These are phyloP conservation scores for Copidosoma floridanum DNA, from an alignment of 1,140 invertebrate species.

Conservation along the genomic window DNA sequence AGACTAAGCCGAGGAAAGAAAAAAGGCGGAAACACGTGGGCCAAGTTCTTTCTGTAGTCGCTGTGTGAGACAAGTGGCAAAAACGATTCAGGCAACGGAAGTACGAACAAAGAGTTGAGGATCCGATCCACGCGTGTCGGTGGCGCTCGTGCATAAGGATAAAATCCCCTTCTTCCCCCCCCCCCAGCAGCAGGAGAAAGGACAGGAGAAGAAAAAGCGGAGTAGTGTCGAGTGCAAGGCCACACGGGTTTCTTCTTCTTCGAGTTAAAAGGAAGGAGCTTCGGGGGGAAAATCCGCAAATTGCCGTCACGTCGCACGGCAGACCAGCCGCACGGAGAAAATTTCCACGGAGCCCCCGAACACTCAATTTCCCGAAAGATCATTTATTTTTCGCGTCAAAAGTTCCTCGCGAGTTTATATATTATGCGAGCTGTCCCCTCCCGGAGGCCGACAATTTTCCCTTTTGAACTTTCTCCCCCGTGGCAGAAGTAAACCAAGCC, in stretches of 20 bases:
- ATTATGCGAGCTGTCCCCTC: neutral
- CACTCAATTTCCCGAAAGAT: slow-evolving; percentile 19
- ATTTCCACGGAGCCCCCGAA: slow-evolving; percentile 5
- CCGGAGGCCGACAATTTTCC: neutral
- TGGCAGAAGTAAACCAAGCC: too few relatives aligned
- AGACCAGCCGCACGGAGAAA: too few relatives aligned
- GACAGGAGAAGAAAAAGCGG: neutral
- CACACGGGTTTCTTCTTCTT: neutral
- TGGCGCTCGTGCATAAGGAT: slow-evolving; percentile 10
- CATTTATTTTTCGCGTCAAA: slow-evolving; percentile 24
- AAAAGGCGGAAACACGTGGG: too few relatives aligned
- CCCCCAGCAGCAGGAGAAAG: neutral
- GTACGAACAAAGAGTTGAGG: slow-evolving; percentile 12
- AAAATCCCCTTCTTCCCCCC: neutral
- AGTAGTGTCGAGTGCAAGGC: neutral
- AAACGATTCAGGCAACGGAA: neutral
- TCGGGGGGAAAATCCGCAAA: slow-evolving; percentile 20
- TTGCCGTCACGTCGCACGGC: slow-evolving; percentile 10
- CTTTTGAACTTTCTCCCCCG: neutral
- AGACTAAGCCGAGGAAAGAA: too few relatives aligned
- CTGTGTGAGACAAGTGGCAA: too few relatives aligned
- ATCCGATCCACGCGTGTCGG: slow-evolving; percentile 17
- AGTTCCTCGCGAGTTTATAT: slow-evolving; percentile 1
- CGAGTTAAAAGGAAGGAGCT: neutral
- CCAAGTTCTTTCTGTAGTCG: too few relatives aligned